These are phyloP conservation scores for Teleiodes luculella DNA, from an alignment of 2,888 invertebrate genomes.

Conservation along the genomic window DNA sequence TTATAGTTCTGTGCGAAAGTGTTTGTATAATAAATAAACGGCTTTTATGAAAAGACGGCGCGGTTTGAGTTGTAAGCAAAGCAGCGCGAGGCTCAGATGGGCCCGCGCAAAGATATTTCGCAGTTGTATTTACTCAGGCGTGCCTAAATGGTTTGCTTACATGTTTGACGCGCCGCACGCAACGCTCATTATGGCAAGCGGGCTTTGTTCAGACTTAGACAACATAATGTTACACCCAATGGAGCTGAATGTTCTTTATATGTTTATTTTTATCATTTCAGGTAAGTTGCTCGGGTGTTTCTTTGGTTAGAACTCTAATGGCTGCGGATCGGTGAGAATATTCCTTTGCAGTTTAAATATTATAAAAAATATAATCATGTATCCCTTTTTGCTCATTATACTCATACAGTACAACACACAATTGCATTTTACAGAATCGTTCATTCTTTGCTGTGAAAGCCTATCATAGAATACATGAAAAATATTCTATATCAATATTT, in stretches of 20 bases:
- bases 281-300: conserved; percentile 63
- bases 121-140: conserved; percentile 77
- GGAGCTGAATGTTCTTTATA: conserved; percentile 66
- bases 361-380: conserved; percentile 21
- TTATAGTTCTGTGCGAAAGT: too few relatives aligned
- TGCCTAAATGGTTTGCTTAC: conserved; percentile 77
- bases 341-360: conserved; percentile 43
- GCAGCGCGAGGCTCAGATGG: conserved; percentile 62
- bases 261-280: conserved; percentile 73
- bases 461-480: too few relatives aligned
- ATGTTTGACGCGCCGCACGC: conserved; percentile 77
- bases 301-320: conserved; percentile 46
- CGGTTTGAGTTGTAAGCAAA: conserved; percentile 57
- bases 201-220: conserved; percentile 73
- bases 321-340: conserved; percentile 58
- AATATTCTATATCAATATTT: too few relatives aligned
- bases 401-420: conserved; percentile 1
- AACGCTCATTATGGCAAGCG: conserved; percentile 73
- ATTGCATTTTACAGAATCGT: conserved; percentile 3
- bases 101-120: conserved; percentile 72
- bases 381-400: conserved; percentile 15
- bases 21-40: conserved; percentile 76
- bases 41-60: conserved; percentile 70
- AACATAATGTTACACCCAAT: conserved; percentile 72
- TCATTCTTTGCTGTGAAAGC: too few relatives aligned